Conservation (phyloP, 2,797 vertebrate genomes). For the Cottoperca gobio region DNA sequence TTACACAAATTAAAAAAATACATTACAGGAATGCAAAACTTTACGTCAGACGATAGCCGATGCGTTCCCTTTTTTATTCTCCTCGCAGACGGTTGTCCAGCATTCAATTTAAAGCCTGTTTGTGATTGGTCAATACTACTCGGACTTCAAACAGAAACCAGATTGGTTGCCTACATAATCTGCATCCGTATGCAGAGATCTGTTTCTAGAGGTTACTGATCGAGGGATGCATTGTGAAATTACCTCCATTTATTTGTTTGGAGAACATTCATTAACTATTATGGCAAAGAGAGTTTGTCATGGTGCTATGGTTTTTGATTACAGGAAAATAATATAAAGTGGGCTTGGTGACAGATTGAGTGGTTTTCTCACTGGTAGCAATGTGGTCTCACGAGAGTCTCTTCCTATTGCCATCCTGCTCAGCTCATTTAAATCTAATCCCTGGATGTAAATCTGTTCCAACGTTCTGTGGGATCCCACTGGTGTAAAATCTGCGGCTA, state of each 20-base stretch:
- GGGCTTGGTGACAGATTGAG: constrained; percentile 55
- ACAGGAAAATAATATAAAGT: constrained; percentile 63
- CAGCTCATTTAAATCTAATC: constrained; percentile 47
- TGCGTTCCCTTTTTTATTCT: too few relatives aligned
- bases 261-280: constrained; percentile 29
- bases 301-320: constrained; percentile 58
- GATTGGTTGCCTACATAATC: too few relatives aligned
- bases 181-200: too few relatives aligned
- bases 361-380: constrained; percentile 54
- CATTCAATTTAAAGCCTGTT: too few relatives aligned
- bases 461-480: constrained; percentile 16
- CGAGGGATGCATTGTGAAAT: background rate
- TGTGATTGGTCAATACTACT: too few relatives aligned
- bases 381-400: constrained; percentile 52
- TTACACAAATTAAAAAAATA: too few relatives aligned
- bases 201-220: too few relatives aligned
- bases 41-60: too few relatives aligned
- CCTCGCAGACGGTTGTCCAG: too few relatives aligned
- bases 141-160: too few relatives aligned
- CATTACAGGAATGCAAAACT: too few relatives aligned
- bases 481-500: constrained; percentile 22
- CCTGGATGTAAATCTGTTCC: constrained; percentile 35
- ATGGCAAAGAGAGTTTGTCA: constrained; percentile 45
- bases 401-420: constrained; percentile 43
- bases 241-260: background rate